A percentile compares a stretch with the other conserved stretches of the same genome.
phyloP scores from a whole-genome alignment of 2,888 invertebrate species.

The Pocota personata region DNA sequence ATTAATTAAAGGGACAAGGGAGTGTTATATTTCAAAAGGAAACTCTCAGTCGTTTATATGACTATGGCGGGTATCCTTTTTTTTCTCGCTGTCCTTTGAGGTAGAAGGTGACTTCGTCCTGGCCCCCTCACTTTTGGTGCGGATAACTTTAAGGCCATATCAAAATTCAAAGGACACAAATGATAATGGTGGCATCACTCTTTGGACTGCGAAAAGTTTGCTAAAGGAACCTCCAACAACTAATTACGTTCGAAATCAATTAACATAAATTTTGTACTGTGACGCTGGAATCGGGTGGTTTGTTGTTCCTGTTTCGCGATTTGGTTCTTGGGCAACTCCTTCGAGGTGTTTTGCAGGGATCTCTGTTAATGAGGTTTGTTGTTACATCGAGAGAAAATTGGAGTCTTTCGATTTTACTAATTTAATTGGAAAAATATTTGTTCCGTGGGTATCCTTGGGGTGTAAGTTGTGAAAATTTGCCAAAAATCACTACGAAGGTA shows the following conservation, averaged over 20 bases:
- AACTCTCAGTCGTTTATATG: conserved; percentile 16
- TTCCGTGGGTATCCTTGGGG: conserved; percentile 3
- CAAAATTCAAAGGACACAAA: conserved; percentile 61
- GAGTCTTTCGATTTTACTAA: conserved; percentile 23
- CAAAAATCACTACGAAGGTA: not conserved
- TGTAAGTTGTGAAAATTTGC: not conserved
- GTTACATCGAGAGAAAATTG: conserved; percentile 23
- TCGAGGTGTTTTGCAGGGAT: not conserved
- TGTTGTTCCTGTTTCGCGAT: not conserved
- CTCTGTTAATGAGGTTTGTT: conserved; percentile 39
- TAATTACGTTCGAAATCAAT: conserved; percentile 60
- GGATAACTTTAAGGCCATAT: conserved; percentile 46
- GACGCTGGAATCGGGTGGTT: not conserved
- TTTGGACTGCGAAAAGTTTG: conserved; percentile 38
- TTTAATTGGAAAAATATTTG: conserved; percentile 39
- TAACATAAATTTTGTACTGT: conserved; percentile 44
- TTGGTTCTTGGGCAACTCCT: not conserved
- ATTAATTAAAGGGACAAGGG: conserved; percentile 59
- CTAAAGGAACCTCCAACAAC: conserved; percentile 29
- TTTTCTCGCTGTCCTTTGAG: not conserved
- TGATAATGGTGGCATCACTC: conserved; percentile 42
- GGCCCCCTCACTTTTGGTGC: not conserved
- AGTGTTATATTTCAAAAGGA: conserved; percentile 51
- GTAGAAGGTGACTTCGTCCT: not conserved
- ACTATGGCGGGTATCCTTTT: not conserved